These are phyloP conservation scores for Synaphobranchus kaupii DNA, from an alignment of 2,797 vertebrate genomes.

Conservation along the genomic window DNA sequence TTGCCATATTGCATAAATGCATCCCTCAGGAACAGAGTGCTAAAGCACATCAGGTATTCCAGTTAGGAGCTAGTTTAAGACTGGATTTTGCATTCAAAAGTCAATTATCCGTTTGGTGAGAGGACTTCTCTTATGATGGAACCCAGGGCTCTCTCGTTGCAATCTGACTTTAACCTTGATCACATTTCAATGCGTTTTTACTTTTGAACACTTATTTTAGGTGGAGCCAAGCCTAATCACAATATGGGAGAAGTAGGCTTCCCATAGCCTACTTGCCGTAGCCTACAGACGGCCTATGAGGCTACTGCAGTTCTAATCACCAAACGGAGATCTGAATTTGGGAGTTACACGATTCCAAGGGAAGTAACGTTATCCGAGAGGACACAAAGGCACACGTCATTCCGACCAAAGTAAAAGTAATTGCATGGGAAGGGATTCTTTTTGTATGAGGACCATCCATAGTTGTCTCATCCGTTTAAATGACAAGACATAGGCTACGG, in stretches of 20 bases:
- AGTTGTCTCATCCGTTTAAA: not conserved
- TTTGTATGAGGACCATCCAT: not conserved
- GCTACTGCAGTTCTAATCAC: not conserved
- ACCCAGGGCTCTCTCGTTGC: not conserved
- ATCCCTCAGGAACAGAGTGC: not conserved
- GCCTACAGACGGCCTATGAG: not conserved
- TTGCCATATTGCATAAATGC: conserved; percentile 3
- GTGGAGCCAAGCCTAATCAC: not conserved
- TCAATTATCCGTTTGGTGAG: not conserved
- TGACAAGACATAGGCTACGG: not conserved
- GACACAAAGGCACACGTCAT: not conserved
- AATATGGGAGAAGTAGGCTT: not conserved
- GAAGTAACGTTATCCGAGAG: not conserved
- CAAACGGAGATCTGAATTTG: not conserved
- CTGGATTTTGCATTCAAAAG: not conserved
- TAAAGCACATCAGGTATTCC: not conserved
- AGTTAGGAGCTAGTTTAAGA: not conserved
- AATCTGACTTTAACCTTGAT: not conserved
- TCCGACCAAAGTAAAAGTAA: not conserved
- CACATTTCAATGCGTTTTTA: not conserved
- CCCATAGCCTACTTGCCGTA: not conserved
- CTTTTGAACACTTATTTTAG: not conserved
- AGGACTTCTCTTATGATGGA: not conserved
- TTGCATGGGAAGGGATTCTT: not conserved
- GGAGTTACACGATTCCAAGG: not conserved